A percentile compares a stretch with the other conserved stretches of the same genome.
phyloP scores from a whole-genome alignment of 1,140 invertebrate species.

The Bradysia coprophila region DNA sequence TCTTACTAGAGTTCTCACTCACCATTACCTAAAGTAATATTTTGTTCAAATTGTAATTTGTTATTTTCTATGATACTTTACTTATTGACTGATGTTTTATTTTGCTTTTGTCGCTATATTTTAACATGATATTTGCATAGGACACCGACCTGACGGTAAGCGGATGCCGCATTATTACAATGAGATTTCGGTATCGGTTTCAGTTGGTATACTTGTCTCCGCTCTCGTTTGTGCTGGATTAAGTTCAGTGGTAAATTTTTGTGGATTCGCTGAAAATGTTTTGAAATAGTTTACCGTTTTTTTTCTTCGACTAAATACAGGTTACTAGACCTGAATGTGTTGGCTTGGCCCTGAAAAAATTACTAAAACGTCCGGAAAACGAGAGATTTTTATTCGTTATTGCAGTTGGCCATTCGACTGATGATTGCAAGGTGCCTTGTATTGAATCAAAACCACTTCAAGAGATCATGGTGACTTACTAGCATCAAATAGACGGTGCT shows the following conservation, averaged over 20 bases:
- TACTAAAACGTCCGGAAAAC: constrained; percentile 54
- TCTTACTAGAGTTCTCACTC: too few relatives aligned
- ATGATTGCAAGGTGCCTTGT: constrained; percentile 59
- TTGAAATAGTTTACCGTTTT: too few relatives aligned
- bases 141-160: constrained; percentile 32
- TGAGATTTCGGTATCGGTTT: constrained; percentile 68
- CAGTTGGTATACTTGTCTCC: constrained; percentile 61
- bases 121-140: not conserved
- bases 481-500: too few relatives aligned
- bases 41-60: too few relatives aligned
- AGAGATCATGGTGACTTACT: not conserved
- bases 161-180: constrained; percentile 77
- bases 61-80: too few relatives aligned
- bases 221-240: constrained; percentile 78
- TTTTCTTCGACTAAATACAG: too few relatives aligned
- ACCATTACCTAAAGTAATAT: too few relatives aligned
- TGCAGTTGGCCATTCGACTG: constrained; percentile 64
- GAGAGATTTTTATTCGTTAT: constrained; percentile 67
- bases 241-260: constrained; percentile 61
- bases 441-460: constrained; percentile 39
- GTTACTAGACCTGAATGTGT: constrained; percentile 80
- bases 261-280: too few relatives aligned
- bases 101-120: not conserved
- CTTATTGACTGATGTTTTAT: too few relatives aligned
- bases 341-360: constrained; percentile 47